Percentiles rank a stretch among this genome's conserved stretches.
Conservation (phyloP, 2,113 vertebrate genomes). For the Sinocyclocheilus rhinocerous region DNA sequence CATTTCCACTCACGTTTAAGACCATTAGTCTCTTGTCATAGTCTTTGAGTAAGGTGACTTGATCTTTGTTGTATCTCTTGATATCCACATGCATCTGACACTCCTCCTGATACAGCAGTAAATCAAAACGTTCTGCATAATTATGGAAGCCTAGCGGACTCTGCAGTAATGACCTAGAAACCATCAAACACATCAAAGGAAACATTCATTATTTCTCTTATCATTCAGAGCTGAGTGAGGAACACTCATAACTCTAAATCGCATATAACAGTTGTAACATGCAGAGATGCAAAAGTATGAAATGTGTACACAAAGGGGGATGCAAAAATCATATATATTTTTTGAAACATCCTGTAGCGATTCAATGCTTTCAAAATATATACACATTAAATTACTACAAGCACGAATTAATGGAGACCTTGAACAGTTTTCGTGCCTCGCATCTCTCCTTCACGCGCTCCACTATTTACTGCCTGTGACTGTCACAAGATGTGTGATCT, state of each 20-base stretch:
- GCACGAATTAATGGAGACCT: no score
- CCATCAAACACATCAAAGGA: neutral
- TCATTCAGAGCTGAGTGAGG: neutral
- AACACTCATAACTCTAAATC: neutral
- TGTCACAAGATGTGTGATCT: no score
- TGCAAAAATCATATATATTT: neutral
- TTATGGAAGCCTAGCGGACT: constrained; percentile 72
- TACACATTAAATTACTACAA: no score
- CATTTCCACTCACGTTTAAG: constrained; percentile 75
- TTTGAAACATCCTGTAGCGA: neutral
- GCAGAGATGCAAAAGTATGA: no score
- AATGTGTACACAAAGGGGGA: no score
- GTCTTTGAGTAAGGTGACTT: constrained; percentile 74
- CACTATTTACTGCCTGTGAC: no score
- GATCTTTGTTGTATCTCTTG: constrained; percentile 77
- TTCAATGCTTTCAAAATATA: no score
- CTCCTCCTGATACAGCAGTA: constrained; percentile 89
- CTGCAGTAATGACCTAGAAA: constrained; percentile 69
- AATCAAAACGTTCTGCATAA: constrained; percentile 79
- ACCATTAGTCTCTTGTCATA: constrained; percentile 66
- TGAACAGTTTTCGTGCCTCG: no score
- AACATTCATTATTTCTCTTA: neutral
- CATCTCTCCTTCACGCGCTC: no score
- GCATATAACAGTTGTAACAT: neutral
- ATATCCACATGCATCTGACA: constrained; percentile 90